Evolutionary conservation across 1,140 invertebrate species (phyloP).

Genomic region (Scylla paramamosain): DNA sequence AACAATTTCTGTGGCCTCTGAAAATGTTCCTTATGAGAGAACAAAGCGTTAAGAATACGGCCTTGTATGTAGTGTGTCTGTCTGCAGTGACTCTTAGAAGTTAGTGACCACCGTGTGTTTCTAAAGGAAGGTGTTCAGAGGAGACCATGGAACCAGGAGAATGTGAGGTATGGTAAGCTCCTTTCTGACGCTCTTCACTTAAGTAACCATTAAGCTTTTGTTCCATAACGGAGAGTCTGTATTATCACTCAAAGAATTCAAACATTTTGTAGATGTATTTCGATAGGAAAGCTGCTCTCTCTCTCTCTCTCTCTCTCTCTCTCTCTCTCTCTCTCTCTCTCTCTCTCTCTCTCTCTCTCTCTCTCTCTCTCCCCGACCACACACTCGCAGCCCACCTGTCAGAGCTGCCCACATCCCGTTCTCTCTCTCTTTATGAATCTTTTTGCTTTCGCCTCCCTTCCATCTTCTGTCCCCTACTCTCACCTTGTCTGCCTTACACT

Average conservation of each 20-base stretch:
- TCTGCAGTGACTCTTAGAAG: no score
- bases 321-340: slow-evolving; percentile 20
- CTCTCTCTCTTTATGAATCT: neutral
- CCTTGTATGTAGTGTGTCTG: neutral
- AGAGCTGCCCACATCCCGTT: no score
- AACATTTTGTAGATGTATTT: no score
- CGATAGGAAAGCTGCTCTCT: no score
- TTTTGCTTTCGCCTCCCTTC: neutral
- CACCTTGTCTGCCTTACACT: no score
- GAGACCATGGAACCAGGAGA: neutral
- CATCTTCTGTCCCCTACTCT: neutral
- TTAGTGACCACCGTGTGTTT: neutral
- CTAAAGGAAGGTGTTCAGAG: neutral
- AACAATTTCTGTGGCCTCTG: no score
- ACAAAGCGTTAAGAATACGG: no score
- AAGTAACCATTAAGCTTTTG: neutral
- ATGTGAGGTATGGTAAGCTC: neutral
- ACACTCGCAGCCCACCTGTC: neutral
- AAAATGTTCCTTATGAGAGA: no score
- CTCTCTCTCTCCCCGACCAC: neutral
- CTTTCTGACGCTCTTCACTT: neutral
- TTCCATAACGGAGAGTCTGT: neutral
- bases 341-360: slow-evolving; percentile 2
- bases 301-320: slow-evolving; percentile 14
- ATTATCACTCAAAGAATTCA: no score